Conservation (phyloP, 2,888 invertebrate genomes). For the Cerastis leucographa region DNA sequence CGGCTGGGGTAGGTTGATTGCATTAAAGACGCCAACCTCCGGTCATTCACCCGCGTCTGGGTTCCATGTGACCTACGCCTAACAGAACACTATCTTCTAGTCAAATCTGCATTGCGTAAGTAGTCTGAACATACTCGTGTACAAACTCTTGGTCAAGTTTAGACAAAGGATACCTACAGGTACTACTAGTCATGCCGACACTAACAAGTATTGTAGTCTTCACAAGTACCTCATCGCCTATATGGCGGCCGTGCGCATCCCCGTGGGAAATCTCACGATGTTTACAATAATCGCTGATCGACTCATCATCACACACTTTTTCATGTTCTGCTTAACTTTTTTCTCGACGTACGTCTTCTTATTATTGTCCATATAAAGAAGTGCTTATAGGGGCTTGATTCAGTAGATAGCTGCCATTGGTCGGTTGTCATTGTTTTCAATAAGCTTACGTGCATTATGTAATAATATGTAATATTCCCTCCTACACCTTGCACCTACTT, state of each 20-base stretch:
- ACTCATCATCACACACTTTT: slow-evolving; percentile 21
- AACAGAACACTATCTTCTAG: slow-evolving; percentile 21
- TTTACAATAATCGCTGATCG: slow-evolving; percentile 20
- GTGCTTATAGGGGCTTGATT: slow-evolving; percentile 12
- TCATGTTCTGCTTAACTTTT: slow-evolving; percentile 7
- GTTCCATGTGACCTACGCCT: slow-evolving; percentile 26
- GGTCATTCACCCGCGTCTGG: slow-evolving; percentile 66
- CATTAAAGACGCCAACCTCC: slow-evolving; percentile 68
- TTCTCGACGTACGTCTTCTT: not conserved
- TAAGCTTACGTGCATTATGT: not conserved
- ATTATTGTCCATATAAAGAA: not conserved
- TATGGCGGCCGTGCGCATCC: not conserved
- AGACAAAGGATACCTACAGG: slow-evolving; percentile 2
- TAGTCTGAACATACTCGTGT: not conserved
- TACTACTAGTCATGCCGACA: not conserved
- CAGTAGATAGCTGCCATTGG: not conserved
- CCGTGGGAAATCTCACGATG: slow-evolving; percentile 34
- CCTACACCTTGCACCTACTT: not conserved
- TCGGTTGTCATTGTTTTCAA: not conserved
- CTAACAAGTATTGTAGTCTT: not conserved
- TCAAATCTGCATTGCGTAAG: slow-evolving; percentile 4
- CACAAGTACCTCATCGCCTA: not conserved
- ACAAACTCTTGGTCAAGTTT: slow-evolving; percentile 7
- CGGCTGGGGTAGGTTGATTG: slow-evolving; percentile 59
- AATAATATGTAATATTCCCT: not conserved